These are phyloP conservation scores for Cheumatopsyche charites DNA, from an alignment of 1,140 invertebrate genomes.

Conservation along the genomic window DNA sequence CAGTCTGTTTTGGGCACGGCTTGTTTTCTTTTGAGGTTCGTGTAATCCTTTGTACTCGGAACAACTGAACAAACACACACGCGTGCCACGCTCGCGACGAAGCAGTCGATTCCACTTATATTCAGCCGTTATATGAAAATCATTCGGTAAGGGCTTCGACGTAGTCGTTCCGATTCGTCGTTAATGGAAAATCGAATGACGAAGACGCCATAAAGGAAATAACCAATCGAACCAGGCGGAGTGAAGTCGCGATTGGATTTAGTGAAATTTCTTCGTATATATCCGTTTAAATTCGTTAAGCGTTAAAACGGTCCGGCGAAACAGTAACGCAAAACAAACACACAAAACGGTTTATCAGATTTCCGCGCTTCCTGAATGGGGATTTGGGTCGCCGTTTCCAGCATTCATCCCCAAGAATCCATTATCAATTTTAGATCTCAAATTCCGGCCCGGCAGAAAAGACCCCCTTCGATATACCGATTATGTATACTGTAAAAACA, in stretches of 20 bases:
- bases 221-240: background rate
- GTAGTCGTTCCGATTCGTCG: too few species aligned
- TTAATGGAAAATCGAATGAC: too few species aligned
- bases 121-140: background rate
- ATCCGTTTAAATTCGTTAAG: conserved; percentile 13
- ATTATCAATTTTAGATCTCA: conserved; percentile 20
- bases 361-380: conserved; percentile 2
- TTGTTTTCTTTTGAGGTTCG: background rate
- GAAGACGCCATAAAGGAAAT: too few species aligned
- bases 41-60: background rate
- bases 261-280: conserved; percentile 1
- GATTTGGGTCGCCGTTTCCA: conserved; percentile 4
- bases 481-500: conserved; percentile 17
- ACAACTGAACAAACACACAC: conserved; percentile 13
- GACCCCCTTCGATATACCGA: background rate
- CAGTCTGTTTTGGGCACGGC: conserved; percentile 1
- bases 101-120: background rate
- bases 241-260: background rate
- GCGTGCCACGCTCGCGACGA: background rate
- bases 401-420: conserved; percentile 18
- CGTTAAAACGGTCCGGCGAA: too few species aligned
- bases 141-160: too few species aligned
- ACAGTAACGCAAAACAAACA: background rate
- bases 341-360: conserved; percentile 12
- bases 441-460: background rate